Conservation (phyloP, 2,888 invertebrate species). For the Tenthredo livida region DNA sequence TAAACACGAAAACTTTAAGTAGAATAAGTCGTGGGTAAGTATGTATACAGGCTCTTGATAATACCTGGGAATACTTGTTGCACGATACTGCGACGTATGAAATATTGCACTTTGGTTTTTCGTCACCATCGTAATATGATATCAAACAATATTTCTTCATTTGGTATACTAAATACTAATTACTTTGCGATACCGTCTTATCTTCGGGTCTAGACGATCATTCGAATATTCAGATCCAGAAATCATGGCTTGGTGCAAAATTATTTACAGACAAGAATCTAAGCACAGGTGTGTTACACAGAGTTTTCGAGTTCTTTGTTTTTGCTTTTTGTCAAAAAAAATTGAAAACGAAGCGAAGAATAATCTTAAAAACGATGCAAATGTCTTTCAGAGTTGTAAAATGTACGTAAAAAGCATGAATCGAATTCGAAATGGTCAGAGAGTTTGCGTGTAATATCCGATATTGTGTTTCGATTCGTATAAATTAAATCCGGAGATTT, state of each 20-base stretch:
- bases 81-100: not conserved
- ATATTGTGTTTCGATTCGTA: too few species aligned
- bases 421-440: too few species aligned
- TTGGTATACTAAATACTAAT: not conserved
- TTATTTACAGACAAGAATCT: not conserved
- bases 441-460: too few species aligned
- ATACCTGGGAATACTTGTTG: not conserved
- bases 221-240: not conserved
- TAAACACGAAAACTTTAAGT: not conserved
- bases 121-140: not conserved
- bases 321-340: too few species aligned
- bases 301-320: too few species aligned
- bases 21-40: not conserved
- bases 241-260: not conserved
- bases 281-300: not conserved
- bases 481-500: too few species aligned
- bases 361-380: too few species aligned
- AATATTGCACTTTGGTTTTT: slow-evolving; percentile 30
- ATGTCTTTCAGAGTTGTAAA: too few species aligned
- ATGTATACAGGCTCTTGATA: not conserved
- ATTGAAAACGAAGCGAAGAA: too few species aligned
- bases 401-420: too few species aligned
- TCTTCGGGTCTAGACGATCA: not conserved
- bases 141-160: slow-evolving; percentile 7
- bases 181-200: not conserved